Evolutionary conservation across 2,888 invertebrate genomes (phyloP).

Genomic region (Salpingus planirostris): DNA sequence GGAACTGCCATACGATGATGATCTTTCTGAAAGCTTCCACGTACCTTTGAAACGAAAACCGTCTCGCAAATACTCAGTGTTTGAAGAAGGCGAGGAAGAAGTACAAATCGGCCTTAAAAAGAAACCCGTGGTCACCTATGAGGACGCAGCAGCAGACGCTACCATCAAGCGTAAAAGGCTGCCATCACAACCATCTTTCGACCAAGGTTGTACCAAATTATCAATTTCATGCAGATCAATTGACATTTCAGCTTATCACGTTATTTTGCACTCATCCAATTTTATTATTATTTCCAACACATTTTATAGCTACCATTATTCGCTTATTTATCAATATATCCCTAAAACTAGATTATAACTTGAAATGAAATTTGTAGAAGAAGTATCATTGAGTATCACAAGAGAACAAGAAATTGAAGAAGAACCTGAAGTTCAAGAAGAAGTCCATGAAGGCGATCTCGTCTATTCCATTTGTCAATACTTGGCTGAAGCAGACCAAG

Average conservation of each 20-base stretch:
- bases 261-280: no score
- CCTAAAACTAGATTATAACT: no score
- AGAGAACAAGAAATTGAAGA: constrained; percentile 35
- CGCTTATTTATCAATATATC: no score
- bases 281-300: no score
- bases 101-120: constrained; percentile 45
- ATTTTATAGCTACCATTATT: no score
- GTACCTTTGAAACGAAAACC: constrained; percentile 43
- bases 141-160: constrained; percentile 61
- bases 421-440: constrained; percentile 29
- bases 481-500: constrained; percentile 78
- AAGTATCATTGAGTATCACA: constrained; percentile 41
- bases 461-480: constrained; percentile 80
- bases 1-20: constrained; percentile 47
- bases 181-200: constrained; percentile 55
- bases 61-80: constrained; percentile 50
- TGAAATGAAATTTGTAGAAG: constrained; percentile 35
- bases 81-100: constrained; percentile 54
- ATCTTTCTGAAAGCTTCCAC: constrained; percentile 47
- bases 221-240: constrained; percentile 4
- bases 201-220: constrained; percentile 49
- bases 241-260: constrained; percentile 21
- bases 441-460: constrained; percentile 62
- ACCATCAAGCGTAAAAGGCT: constrained; percentile 63
- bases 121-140: constrained; percentile 45